A percentile compares a stretch with the other conserved stretches of the same genome.
Conservation (phyloP, 1,140 invertebrate species). For the Antheraea mylitta region DNA sequence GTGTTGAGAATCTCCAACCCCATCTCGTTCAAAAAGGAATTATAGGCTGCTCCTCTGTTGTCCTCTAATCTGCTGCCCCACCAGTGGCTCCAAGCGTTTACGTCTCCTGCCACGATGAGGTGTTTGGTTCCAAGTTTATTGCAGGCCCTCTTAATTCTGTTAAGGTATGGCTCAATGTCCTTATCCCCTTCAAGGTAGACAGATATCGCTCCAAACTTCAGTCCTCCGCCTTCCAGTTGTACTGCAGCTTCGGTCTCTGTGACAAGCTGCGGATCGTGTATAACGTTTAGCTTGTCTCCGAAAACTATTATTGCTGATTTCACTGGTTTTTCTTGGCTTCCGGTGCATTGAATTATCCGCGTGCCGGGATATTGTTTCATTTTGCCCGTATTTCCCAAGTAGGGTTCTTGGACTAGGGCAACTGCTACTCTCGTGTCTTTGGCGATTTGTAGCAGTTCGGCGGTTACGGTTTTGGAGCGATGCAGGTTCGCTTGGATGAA, state of each 20-base stretch:
- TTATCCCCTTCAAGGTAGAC: constrained; percentile 34
- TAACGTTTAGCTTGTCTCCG: constrained; percentile 9
- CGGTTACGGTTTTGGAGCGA: constrained; percentile 8
- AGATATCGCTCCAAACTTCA: too few relatives aligned
- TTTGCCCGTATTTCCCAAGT: constrained; percentile 21
- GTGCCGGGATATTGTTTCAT: constrained; percentile 26
- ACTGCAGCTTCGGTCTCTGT: constrained; percentile 29
- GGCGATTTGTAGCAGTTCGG: constrained; percentile 21
- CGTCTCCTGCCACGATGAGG: constrained; percentile 35
- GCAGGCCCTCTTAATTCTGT: background rate
- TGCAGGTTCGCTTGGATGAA: too few relatives aligned
- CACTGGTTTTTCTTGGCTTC: constrained; percentile 31
- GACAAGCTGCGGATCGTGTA: constrained; percentile 29
- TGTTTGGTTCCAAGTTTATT: constrained; percentile 15
- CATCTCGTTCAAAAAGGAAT: constrained; percentile 25
- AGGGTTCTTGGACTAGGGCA: constrained; percentile 36
- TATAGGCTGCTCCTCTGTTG: constrained; percentile 22
- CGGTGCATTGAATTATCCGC: constrained; percentile 32
- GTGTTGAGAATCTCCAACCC: constrained; percentile 32
- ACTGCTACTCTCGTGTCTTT: constrained; percentile 9
- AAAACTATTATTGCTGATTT: constrained; percentile 28
- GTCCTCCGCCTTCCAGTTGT: constrained; percentile 4
- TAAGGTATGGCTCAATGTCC: constrained; percentile 21
- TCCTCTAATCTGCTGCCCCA: constrained; percentile 39
- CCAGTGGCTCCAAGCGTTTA: constrained; percentile 45